Base-by-base conservation (phyloP, 2,888 invertebrate species). In the Ennomos erosarius region DNA sequence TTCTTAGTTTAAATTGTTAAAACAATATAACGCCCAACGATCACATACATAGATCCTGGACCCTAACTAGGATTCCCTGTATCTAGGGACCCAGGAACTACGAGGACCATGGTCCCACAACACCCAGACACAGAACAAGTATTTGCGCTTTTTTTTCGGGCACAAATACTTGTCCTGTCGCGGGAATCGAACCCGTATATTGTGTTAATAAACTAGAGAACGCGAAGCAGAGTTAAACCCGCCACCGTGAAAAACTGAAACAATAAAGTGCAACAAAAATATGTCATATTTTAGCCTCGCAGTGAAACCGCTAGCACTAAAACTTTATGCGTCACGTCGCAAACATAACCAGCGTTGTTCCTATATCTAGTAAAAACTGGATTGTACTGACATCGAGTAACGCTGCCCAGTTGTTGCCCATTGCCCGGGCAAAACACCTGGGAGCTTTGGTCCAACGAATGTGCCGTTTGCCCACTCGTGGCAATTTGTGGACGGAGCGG, bases 321-420 rank as follows among this genome's bases (percentile, higher is more conserved):
- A 83, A 81, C 73, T 80, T 78, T 77, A 76, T 70, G 69, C 68
- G 65, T 54, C 69, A 69, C 68, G 66, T 65, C 59, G 65, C 64
- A 66, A 60, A 64, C 66, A 64, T 56, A 59, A 54, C 52, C 47
- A 64, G 52, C 8, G 55, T 63, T 26, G 3, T 57, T 63, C n/a
- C 40, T 49, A 36, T 59, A 62, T 65, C 64, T 65, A 70, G 76
- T 75, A 81, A 82, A 82, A 84, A 82, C 77, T 69, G 75, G 78
- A 80, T 77, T 75, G 76, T 76, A 68, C 62, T 81, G 84, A 84
- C 84, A 75, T 65, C 68, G 81, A 83, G 81, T 79, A 82, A 85
- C 83, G 82, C 68, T 71, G 65, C 65, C 26, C 26, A 26, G 26
- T 26, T 26, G 26, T 26, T 43, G 43, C 10, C 11, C 40, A 54